These are phyloP conservation scores for Tyrannus savana DNA, from an alignment of 2,113 vertebrate species.

Conservation along the genomic window DNA sequence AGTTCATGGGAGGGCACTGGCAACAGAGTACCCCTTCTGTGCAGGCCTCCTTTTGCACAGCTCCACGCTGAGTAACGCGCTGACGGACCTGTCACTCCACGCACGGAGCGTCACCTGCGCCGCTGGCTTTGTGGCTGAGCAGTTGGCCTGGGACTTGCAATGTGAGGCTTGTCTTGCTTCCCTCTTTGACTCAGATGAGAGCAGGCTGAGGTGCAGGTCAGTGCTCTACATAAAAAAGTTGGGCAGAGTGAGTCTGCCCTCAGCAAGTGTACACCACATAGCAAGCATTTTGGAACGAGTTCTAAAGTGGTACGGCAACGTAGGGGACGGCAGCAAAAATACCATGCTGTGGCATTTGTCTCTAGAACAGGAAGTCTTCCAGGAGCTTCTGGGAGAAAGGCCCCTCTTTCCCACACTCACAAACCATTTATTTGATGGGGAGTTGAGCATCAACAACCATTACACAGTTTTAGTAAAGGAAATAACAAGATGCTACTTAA, in stretches of 20 bases:
- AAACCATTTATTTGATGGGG: constrained; percentile 50
- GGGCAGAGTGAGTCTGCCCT: constrained; percentile 46
- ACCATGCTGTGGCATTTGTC: neutral
- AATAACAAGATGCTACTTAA: constrained; percentile 47
- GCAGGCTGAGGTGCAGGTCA: neutral
- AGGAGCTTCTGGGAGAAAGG: constrained; percentile 46
- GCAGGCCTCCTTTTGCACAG: neutral
- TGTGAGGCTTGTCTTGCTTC: constrained; percentile 63
- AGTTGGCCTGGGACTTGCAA: neutral
- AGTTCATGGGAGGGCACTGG: neutral
- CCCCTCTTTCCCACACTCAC: constrained; percentile 55
- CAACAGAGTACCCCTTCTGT: neutral
- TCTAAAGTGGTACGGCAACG: neutral
- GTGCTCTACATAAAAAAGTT: constrained; percentile 58
- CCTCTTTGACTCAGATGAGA: constrained; percentile 45
- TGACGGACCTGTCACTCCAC: constrained; percentile 35
- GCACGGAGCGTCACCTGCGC: neutral
- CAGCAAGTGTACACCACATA: neutral
- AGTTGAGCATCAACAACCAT: constrained; percentile 51
- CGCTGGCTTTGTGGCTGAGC: neutral
- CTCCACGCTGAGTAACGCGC: neutral
- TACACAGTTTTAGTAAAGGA: constrained; percentile 56
- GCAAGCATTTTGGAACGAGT: constrained; percentile 32
- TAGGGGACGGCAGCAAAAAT: neutral
- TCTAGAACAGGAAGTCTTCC: constrained; percentile 53